Evolutionary conservation across 2,888 invertebrate genomes (phyloP).

Genomic region (Caenorhabditis drosophilae): DNA sequence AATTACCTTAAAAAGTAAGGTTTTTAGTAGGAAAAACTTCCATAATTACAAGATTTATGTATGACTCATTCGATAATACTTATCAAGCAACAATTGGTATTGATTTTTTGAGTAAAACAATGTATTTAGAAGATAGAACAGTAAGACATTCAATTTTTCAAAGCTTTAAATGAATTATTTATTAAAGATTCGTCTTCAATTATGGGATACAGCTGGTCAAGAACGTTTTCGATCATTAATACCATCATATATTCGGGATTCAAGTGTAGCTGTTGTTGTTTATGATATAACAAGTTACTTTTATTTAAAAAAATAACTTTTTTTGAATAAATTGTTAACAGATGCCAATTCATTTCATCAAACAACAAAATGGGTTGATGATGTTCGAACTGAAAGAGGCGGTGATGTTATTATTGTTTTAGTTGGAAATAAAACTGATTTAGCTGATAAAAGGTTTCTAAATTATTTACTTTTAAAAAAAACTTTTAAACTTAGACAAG

Average conservation of each 20-base stretch:
- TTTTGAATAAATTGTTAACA: slow-evolving; percentile 69
- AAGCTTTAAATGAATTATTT: background rate
- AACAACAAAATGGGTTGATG: slow-evolving; percentile 99
- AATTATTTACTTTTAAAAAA: background rate
- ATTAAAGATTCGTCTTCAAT: slow-evolving; percentile 82
- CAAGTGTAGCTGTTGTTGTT: slow-evolving; percentile 97
- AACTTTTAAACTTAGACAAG: slow-evolving; percentile 72
- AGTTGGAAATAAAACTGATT: slow-evolving; percentile 98
- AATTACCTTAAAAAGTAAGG: background rate
- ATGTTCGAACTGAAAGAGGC: slow-evolving; percentile 96
- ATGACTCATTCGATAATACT: slow-evolving; percentile 99
- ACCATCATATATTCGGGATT: slow-evolving; percentile 97
- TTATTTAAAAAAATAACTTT: background rate
- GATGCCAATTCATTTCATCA: slow-evolving; percentile 99
- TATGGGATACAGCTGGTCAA: slow-evolving; percentile 93
- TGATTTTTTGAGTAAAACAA: slow-evolving; percentile 98
- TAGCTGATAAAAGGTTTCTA: slow-evolving; percentile 90
- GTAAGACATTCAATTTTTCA: slow-evolving; percentile 67
- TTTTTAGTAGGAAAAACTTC: slow-evolving; percentile 93
- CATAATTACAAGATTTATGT: slow-evolving; percentile 98
- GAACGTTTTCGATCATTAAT: slow-evolving; percentile 95
- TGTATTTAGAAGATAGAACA: slow-evolving; percentile 99
- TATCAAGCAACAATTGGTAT: slow-evolving; percentile 99
- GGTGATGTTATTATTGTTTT: slow-evolving; percentile 99
- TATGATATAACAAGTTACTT: slow-evolving; percentile 96